Conservation (phyloP, 2,113 vertebrate species). For the Azemiops feae region DNA sequence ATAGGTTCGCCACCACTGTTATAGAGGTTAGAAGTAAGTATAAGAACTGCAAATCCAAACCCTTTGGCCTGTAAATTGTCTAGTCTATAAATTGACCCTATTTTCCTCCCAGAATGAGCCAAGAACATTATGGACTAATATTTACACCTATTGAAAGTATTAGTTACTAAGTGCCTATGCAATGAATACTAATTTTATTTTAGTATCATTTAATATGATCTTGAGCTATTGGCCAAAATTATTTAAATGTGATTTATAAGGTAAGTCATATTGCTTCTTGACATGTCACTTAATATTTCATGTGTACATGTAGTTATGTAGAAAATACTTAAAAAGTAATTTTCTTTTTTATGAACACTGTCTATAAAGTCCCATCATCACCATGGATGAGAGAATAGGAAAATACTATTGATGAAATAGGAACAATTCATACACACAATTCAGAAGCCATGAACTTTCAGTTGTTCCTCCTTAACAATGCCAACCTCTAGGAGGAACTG, state of each 20-base stretch:
- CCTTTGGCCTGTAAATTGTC: background rate
- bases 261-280: background rate
- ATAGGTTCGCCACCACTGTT: no score
- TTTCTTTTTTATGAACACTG: background rate
- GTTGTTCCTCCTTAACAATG: no score
- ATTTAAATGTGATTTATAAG: background rate
- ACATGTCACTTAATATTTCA: background rate
- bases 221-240: background rate
- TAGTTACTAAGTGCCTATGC: background rate
- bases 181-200: background rate
- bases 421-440: no score
- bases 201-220: background rate
- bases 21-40: background rate
- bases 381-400: no score
- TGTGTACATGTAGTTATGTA: background rate
- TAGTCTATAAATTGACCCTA: background rate
- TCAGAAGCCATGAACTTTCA: no score
- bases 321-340: background rate
- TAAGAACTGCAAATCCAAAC: background rate
- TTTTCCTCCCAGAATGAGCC: background rate
- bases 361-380: no score
- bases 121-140: background rate
- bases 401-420: no score
- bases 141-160: background rate
- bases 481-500: slow-evolving; percentile 81